A percentile compares a stretch with the other conserved stretches of the same genome.
Conservation (phyloP, 2,888 invertebrate genomes). For the Cheilosia vernalis region DNA sequence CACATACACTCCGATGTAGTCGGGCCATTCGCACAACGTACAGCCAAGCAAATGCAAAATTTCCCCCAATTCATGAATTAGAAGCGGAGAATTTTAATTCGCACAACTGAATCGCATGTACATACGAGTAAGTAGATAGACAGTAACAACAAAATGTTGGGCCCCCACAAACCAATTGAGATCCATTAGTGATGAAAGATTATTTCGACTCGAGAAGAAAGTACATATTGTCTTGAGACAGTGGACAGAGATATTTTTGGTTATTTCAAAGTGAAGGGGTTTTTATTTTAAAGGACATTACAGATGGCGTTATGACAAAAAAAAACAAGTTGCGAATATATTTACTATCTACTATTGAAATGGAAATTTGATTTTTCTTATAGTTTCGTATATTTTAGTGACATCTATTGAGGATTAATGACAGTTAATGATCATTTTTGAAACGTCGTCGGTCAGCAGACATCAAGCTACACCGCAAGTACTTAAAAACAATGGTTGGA, state of each 20-base stretch:
- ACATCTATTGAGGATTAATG: neutral
- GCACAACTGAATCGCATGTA: conserved; percentile 44
- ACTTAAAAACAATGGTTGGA: no score
- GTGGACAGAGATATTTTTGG: no score
- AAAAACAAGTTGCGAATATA: no score
- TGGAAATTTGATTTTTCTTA: no score
- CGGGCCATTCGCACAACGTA: neutral
- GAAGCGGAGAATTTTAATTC: conserved; percentile 40
- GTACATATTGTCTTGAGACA: neutral
- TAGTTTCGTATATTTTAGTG: neutral
- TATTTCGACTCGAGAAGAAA: conserved; percentile 3
- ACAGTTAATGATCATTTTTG: neutral
- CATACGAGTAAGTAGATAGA: no score
- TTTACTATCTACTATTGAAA: no score
- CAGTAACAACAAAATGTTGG: neutral
- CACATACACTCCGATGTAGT: neutral
- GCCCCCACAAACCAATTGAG: conserved; percentile 47
- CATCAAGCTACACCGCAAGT: no score
- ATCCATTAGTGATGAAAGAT: conserved; percentile 61
- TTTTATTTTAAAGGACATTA: no score
- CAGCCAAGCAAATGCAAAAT: neutral
- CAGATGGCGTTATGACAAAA: neutral
- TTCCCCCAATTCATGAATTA: conserved; percentile 22
- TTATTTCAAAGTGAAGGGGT: no score
- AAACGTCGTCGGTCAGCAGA: no score